Evolutionary conservation across 2,797 vertebrate genomes (phyloP).

Genomic region (Myotis findleyi): DNA sequence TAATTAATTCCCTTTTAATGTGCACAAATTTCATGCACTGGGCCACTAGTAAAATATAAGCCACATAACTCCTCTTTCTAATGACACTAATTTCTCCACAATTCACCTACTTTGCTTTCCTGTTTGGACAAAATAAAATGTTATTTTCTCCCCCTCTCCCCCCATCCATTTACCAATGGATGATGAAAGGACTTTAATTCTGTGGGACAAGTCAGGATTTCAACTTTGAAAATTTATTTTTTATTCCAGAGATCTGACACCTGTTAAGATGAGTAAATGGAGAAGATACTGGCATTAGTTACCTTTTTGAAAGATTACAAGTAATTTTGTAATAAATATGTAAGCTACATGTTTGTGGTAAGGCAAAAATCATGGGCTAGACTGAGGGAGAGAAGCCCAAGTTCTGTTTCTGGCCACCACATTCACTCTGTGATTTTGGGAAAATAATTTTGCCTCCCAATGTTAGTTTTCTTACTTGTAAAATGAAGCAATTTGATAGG

Average conservation of each 20-base stretch:
- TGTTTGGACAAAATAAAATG: not conserved
- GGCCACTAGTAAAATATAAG: not conserved
- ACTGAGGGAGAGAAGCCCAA: not conserved
- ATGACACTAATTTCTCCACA: not conserved
- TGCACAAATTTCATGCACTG: no score
- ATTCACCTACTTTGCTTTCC: not conserved
- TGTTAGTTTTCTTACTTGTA: slow-evolving; percentile 18
- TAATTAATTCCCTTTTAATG: no score
- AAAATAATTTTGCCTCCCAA: not conserved
- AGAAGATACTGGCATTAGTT: not conserved
- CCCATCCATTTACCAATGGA: not conserved
- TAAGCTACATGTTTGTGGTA: not conserved
- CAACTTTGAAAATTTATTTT: not conserved
- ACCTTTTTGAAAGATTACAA: not conserved
- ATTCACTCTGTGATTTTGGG: not conserved
- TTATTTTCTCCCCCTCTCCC: not conserved
- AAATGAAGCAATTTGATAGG: slow-evolving; percentile 20
- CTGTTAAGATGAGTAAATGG: not conserved
- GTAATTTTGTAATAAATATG: not conserved
- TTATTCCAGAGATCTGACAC: not conserved
- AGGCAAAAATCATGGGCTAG: not conserved
- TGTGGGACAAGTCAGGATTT: not conserved
- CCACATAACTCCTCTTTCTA: not conserved
- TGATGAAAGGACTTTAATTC: not conserved
- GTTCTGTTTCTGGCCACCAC: not conserved